Conservation (phyloP, 35 echinoderm and acorn worm genomes). For the Patiria miniata region DNA sequence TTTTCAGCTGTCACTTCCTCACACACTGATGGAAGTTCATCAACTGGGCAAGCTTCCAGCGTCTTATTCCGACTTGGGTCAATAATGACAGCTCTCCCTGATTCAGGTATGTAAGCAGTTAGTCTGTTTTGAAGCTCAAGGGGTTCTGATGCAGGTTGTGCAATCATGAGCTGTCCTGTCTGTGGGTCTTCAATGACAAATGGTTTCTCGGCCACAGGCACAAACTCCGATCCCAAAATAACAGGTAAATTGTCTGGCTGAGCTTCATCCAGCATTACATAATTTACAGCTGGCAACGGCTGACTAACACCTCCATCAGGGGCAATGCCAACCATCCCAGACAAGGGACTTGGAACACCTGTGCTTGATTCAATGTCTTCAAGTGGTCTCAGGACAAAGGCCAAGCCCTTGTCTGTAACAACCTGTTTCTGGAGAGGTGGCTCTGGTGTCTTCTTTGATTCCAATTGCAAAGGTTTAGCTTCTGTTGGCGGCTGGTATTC, state of each 20-base stretch:
- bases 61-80: conserved; percentile 26
- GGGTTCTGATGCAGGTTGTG: conserved; percentile 17
- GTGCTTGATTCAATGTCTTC: neutral
- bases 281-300: neutral
- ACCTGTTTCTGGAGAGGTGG: conserved; percentile 31
- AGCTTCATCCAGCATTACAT: conserved; percentile 24
- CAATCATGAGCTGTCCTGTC: conserved; percentile 43
- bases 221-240: neutral
- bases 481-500: neutral
- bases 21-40: neutral
- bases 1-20: neutral
- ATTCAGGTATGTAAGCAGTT: conserved; percentile 44
- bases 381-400: conserved; percentile 54
- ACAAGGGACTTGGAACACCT: neutral
- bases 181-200: conserved; percentile 36
- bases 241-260: conserved; percentile 28
- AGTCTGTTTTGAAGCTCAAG: conserved; percentile 28
- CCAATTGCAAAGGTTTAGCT: neutral
- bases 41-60: neutral
- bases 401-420: conserved; percentile 64
- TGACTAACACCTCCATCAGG: neutral
- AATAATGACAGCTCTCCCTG: conserved; percentile 36
- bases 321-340: neutral
- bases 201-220: conserved; percentile 4
- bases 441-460: neutral